phyloP scores from a whole-genome alignment of 2,113 vertebrate species.

The Cryptomyrus ogoouensis region DNA sequence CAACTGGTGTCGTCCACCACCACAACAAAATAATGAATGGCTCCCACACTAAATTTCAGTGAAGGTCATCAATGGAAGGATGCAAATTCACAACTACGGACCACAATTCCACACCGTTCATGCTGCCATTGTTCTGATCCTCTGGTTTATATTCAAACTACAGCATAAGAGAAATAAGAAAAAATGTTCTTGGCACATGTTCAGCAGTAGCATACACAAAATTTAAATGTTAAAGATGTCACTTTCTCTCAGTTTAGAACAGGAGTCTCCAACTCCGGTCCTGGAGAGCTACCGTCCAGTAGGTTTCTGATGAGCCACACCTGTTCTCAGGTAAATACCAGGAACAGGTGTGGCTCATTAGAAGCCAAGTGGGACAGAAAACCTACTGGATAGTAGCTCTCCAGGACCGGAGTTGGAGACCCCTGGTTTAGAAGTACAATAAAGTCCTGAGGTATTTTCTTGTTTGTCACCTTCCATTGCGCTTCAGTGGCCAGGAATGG shows the following conservation, averaged over 20 bases:
- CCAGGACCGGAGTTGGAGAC: no score
- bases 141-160: background rate
- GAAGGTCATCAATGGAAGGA: background rate
- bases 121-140: background rate
- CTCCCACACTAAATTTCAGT: background rate
- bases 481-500: background rate
- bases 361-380: no score
- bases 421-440: background rate
- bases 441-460: background rate
- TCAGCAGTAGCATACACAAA: background rate
- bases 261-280: no score
- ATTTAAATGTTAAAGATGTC: background rate
- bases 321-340: no score
- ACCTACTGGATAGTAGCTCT: no score
- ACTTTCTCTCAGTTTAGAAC: background rate
- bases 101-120: background rate
- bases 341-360: no score
- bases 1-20: no score
- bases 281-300: no score
- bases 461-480: background rate
- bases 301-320: no score
- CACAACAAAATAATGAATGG: no score
- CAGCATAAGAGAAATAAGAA: background rate
- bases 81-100: background rate
- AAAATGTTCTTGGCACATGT: background rate